These are phyloP conservation scores for Syngnathus floridae DNA, from an alignment of 2,113 vertebrate genomes.

Conservation along the genomic window DNA sequence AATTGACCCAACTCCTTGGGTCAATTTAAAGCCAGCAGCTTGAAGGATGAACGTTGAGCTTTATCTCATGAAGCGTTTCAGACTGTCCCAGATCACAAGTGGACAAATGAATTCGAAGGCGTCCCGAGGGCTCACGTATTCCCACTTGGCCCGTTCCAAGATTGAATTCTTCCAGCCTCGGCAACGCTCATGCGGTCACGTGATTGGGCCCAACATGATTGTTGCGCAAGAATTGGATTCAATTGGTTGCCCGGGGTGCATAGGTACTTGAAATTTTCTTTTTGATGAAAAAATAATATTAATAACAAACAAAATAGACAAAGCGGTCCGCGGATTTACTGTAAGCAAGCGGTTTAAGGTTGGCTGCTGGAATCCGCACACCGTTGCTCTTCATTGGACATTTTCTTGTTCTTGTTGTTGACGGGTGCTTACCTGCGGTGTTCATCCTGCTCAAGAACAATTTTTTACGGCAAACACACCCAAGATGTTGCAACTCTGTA, in stretches of 20 bases:
- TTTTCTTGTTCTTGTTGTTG: neutral
- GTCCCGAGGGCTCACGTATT: too few species aligned
- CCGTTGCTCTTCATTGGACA: neutral
- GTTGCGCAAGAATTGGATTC: neutral
- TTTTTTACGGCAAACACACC: neutral
- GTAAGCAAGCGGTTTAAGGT: neutral
- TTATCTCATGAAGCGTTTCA: too few species aligned
- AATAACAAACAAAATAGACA: neutral
- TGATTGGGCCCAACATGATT: neutral
- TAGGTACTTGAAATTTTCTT: neutral
- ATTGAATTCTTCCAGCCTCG: neutral
- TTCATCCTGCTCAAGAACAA: slow-evolving; percentile 16
- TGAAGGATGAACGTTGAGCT: too few species aligned
- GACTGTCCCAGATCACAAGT: too few species aligned
- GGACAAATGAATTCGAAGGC: too few species aligned
- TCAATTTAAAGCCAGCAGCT: too few species aligned
- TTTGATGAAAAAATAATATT: neutral
- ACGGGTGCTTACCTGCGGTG: slow-evolving; percentile 31
- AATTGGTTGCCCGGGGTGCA: neutral
- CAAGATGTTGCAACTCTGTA: too few species aligned
- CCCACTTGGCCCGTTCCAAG: too few species aligned
- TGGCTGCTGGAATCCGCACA: neutral
- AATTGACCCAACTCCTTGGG: too few species aligned
- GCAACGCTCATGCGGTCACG: neutral
- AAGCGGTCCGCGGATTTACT: neutral